Evolutionary conservation across 2,113 vertebrate genomes (phyloP).

Genomic region (Eubucco bourcierii): DNA sequence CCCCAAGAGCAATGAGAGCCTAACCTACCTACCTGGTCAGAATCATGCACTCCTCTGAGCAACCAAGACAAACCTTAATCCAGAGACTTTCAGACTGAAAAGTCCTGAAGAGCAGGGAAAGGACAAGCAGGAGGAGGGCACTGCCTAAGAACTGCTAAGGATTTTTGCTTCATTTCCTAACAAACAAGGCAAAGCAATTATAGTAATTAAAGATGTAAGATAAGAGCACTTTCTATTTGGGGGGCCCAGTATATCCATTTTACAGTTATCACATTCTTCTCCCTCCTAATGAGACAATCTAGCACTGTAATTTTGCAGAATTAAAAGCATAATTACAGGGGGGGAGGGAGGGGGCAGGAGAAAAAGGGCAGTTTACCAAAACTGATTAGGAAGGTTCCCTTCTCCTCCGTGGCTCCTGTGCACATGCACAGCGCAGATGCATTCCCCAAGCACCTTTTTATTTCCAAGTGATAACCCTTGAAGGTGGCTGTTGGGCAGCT

Average conservation of each 20-base stretch:
- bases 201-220: conserved; percentile 58
- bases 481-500: background rate
- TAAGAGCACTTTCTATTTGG: conserved; percentile 47
- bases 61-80: background rate
- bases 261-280: background rate
- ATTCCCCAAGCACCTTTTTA: background rate
- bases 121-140: background rate
- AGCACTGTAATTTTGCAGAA: background rate
- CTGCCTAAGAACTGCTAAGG: background rate
- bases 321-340: conserved; percentile 1
- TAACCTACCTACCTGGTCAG: background rate
- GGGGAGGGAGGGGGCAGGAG: background rate
- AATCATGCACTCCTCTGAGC: background rate
- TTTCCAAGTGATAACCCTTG: background rate
- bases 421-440: background rate
- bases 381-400: background rate
- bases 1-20: rapidly evolving
- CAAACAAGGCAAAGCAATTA: conserved; percentile 50
- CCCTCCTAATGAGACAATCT: conserved; percentile 26
- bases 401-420: background rate
- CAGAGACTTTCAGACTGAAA: background rate
- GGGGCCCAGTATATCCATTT: conserved; percentile 20
- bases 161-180: background rate
- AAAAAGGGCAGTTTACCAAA: background rate
- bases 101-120: background rate